Base-by-base conservation (phyloP, 1,140 invertebrate species). In the Drosophila navojoa region DNA sequence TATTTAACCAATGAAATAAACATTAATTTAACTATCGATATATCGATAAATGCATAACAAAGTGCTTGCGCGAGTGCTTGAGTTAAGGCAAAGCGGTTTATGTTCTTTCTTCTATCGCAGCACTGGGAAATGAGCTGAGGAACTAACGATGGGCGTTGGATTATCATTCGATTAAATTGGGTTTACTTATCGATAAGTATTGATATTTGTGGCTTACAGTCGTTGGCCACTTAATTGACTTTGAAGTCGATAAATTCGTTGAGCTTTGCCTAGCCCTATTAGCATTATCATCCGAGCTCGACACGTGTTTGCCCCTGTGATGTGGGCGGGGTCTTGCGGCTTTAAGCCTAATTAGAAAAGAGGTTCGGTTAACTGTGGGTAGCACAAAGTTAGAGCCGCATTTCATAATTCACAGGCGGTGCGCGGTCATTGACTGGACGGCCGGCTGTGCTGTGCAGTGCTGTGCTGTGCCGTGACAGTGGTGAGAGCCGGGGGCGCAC, bases 371-470 rank as follows among this genome's bases (percentile, higher is more conserved):
- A 40, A 38, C 57, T 19, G n/a, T 27, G n/a, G 11, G 40, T 19
- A 19, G 15, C 27, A 44, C 42, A 59, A 38, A 74, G 38, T 22
- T 10, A 4, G 29, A 29, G n/a, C 10, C 44, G 44, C 60, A 50
- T 66, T 77, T 81, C 77, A 86, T 86, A 81, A 86, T 81, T 86
- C 62, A 55, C 77, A 58, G 66, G 35, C 80, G 66, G 53, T 25
- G 42, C 22, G 29, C 50, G 79, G 62, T 76, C 80, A 49, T 49
- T 64, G 68, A 61, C 62, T 58, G 47, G 11, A 38, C 16, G 5
- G 25, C 11, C 15, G 25, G 22, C n/a, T 45, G 42, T 52, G 42
- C 42, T 19, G 42, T 19, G 42, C 42, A 16, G 42, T 42, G 11
- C 40, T 42, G 40, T 22, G 19, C n/a, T n/a, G n/a, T n/a, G n/a